Base-by-base conservation (phyloP, 2,113 vertebrate species). In the Propithecus coquereli region DNA sequence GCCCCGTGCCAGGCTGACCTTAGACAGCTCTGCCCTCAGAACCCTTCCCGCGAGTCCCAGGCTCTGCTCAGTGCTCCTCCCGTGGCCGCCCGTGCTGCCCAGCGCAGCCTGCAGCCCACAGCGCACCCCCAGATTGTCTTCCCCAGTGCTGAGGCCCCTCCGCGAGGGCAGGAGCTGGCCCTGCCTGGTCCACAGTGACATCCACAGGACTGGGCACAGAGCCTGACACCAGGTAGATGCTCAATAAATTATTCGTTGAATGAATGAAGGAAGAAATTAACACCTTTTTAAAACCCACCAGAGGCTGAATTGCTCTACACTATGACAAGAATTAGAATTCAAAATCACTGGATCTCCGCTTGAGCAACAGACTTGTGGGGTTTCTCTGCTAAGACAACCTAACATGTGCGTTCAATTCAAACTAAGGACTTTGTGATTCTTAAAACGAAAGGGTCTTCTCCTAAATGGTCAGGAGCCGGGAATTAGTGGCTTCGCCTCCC, bases 321-420 rank as follows among this genome's bases (percentile, higher is more conserved):
- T 27, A 9, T 6, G 45, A 65, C 3, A 11, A n/a, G 71, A 54
- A 45, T 65, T 59, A 2, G 13, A 54, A 74, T n/a, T 86, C 70
- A 85, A 92, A 52, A 65, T 25, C 57, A 32, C 20, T 45, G 43
- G 52, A 25, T 22, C 32, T 32, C 30, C 32, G 20, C 43, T 40
- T 93, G 66, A 66, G 59, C 59, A 45, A 54, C 68, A 66, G 66
- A 54, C 30, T 8, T 4, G 43, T 25, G 47, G 45, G 6, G n/a
- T 34, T 65, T 93, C 82, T 68, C 71, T 77, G 16, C 71, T 66
- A 68, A 93, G 71, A 79, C 37, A 40, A n/a, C 45, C 74, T 85
- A 63, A 18, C 74, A 27, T 8, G 5, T 0, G 0, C 10, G 30
- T 47, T 47, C 16, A 45, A 3, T 83, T 90, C 68, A 57, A 54